Conservation (phyloP, 2,888 invertebrate genomes). For the Amblyjoppa proteus region DNA sequence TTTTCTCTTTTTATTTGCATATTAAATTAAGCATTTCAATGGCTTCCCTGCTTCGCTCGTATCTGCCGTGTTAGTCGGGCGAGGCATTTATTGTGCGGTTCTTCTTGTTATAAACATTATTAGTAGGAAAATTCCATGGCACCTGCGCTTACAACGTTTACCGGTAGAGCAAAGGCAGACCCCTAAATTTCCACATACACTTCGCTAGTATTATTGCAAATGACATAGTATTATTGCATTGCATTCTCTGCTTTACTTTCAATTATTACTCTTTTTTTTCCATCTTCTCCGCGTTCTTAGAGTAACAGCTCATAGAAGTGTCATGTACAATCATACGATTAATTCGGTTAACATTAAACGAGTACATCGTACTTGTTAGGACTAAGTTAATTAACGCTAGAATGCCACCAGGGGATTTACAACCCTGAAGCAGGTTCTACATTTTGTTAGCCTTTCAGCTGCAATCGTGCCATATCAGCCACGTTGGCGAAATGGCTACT, state of each 20-base stretch:
- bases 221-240: neutral
- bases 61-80: slow-evolving; percentile 33
- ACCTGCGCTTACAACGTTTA: slow-evolving; percentile 15
- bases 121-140: slow-evolving; percentile 29
- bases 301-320: neutral
- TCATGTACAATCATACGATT: slow-evolving; percentile 29
- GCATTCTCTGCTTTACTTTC: neutral
- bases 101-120: slow-evolving; percentile 21
- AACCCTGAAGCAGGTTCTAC: neutral
- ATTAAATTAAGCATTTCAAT: neutral
- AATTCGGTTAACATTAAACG: slow-evolving; percentile 1
- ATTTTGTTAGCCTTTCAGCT: neutral
- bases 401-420: neutral
- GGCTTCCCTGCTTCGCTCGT: neutral
- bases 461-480: neutral
- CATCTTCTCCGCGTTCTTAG: neutral
- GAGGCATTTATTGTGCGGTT: slow-evolving; percentile 1
- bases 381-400: slow-evolving; percentile 35
- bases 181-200: slow-evolving; percentile 4
- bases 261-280: neutral
- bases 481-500: neutral
- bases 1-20: slow-evolving; percentile 18
- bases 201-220: neutral
- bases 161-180: slow-evolving; percentile 15
- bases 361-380: slow-evolving; percentile 20